These are phyloP conservation scores for Osmoderma eremita DNA, from an alignment of 2,888 invertebrate genomes.

Conservation along the genomic window DNA sequence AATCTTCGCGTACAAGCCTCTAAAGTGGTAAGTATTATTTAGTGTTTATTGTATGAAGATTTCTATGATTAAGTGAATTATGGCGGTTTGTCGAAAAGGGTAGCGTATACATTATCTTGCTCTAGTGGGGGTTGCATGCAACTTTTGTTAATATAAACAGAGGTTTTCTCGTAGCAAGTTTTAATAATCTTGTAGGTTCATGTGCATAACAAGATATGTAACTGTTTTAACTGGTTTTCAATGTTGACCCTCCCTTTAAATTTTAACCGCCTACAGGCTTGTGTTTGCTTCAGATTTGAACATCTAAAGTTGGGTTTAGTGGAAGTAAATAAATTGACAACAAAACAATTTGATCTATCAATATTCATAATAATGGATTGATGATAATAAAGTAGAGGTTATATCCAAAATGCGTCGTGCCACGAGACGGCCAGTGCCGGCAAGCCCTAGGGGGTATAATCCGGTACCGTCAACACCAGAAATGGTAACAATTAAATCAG, in stretches of 20 bases:
- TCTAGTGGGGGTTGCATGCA: constrained; percentile 40
- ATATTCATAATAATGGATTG: constrained; percentile 15
- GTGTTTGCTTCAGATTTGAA: constrained; percentile 39
- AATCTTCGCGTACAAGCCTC: constrained; percentile 15
- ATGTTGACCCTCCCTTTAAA: constrained; percentile 51
- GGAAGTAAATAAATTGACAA: constrained; percentile 28
- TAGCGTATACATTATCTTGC: constrained; percentile 44
- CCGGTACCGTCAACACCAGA: constrained; percentile 66
- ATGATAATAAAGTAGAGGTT: constrained; percentile 35
- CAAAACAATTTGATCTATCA: constrained; percentile 20
- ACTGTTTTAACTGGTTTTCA: constrained; percentile 42
- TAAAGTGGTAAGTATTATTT: constrained; percentile 41
- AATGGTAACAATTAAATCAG: constrained; percentile 64
- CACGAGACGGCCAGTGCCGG: constrained; percentile 52
- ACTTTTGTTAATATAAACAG: constrained; percentile 25
- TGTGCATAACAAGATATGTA: constrained; percentile 28
- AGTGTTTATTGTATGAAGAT: constrained; percentile 40
- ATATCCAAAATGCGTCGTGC: constrained; percentile 67
- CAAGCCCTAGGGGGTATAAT: constrained; percentile 64
- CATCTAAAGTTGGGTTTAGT: constrained; percentile 28
- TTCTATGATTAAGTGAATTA: constrained; percentile 42
- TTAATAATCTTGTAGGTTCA: constrained; percentile 30
- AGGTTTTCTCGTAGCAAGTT: constrained; percentile 21
- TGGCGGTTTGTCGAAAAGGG: constrained; percentile 50
- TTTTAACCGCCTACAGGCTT: constrained; percentile 53